A percentile compares a stretch with the other conserved stretches of the same genome.
Conservation (phyloP, 2,888 invertebrate species). For the Metacarcinus magister region DNA sequence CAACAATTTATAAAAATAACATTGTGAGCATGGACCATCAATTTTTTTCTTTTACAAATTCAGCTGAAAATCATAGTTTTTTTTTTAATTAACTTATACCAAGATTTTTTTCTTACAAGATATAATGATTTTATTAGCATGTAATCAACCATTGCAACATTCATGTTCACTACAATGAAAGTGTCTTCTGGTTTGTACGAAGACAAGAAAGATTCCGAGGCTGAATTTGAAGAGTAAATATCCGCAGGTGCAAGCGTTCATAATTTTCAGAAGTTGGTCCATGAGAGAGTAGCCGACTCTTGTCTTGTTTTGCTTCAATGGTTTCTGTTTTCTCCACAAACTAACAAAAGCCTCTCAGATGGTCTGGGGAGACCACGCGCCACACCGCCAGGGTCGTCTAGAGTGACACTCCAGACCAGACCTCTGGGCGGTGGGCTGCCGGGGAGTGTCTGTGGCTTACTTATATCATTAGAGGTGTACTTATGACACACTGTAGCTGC, state of each 20-base stretch:
- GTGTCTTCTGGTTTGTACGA: not conserved
- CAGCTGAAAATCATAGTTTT: not conserved
- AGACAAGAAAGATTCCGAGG: not conserved
- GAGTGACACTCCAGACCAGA: constrained; percentile 69
- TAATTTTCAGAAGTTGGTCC: not conserved
- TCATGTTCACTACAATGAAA: not conserved
- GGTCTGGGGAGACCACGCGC: constrained; percentile 74
- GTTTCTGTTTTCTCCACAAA: not conserved
- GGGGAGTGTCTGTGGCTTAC: constrained; percentile 37
- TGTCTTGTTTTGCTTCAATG: not conserved
- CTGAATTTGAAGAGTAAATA: constrained; percentile 19
- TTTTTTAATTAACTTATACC: not conserved
- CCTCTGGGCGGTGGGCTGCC: constrained; percentile 63
- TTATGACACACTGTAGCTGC: constrained; percentile 20
- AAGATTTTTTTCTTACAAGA: not conserved
- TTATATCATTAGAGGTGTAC: constrained; percentile 37
- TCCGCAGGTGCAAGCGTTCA: not conserved
- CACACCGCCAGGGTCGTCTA: constrained; percentile 75
- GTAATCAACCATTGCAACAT: not conserved
- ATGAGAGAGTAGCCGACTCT: not conserved
- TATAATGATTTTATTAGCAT: not conserved
- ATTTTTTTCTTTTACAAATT: not conserved
- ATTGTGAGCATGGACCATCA: not conserved
- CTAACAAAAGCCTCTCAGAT: constrained; percentile 56
- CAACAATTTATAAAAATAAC: not conserved